Evolutionary conservation across 2,888 invertebrate species (phyloP), one percentile per base, ranked within the genome.

Genomic region (Aporophyla nigra): DNA sequence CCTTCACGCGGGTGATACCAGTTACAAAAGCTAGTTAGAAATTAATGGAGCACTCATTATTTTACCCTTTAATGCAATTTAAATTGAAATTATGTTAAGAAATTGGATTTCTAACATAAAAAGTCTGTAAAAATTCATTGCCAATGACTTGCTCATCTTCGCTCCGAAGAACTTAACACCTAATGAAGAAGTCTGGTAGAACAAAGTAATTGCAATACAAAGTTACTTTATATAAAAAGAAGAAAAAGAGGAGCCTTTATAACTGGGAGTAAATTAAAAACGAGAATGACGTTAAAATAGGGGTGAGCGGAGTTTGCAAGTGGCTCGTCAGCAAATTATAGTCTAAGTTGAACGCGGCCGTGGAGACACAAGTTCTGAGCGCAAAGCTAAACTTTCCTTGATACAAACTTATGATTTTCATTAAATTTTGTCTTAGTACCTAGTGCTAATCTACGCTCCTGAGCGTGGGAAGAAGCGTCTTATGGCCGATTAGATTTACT

Each of bases 331-430:
- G 93, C 93, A 94, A 95, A 95, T 95, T 95, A 95, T 92, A 92
- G 91, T 91, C 90, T 90, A 93, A 92, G 92, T 93, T 90, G 89
- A 90, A 90, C 91, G 89, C 92, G 88, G 89, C 90, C 91, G 90
- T 86, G 88, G 92, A 91, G 92, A 93, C 90, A 88, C 90, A 92
- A 93, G 90, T 93, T 93, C 86, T 86, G 76, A 86, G 87, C 90
- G 88, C 90, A 90, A 91, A 90, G 90, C 90, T 90, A 85, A 94
- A 94, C 92, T 94, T 93, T 88, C 82, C 80, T 80, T 86, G 92
- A 93, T 93, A 93, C 92, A 93, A 95, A 94, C 93, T 95, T 94
- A 93, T 93, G 92, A 93, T 93, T 94, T 94, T 93, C 93, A 95
- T 94, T 94, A 93, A 93, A 94, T 93, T 93, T 88, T 91, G 75